Evolutionary conservation across 2,888 invertebrate species (phyloP), one percentile per base, ranked within the genome.

Genomic region (Busseola fusca): DNA sequence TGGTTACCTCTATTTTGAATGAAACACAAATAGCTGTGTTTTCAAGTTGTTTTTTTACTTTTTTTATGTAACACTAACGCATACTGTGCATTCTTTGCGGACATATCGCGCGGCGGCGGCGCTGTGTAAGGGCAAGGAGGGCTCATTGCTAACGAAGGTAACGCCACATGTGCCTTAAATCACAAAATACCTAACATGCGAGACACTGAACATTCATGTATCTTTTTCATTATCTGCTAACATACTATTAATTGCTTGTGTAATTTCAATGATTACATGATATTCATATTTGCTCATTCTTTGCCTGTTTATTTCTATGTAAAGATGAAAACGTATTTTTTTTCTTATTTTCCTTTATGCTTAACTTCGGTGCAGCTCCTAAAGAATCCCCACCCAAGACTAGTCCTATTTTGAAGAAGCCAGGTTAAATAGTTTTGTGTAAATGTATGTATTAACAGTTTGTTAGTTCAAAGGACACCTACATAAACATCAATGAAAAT

Each of bases 111-210:
- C 88, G 91, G 88, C 91, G 89, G 84, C 87, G 84, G 75, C 85
- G 81, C 87, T 84, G 87, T 87, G 86, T 86, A 90, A 95, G 94
- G 94, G 86, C 93, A 91, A 87, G 95, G 94, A 91, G 93, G 93
- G 90, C 95, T 95, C 89, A 94, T 95, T 91, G 93, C 92, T 93
- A 94, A 95, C 87, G 95, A 95, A 95, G 95, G 95, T 95, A 95
- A 92, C 84, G 69, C 57, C 66, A 78, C 64, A 58, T 54, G 67
- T 74, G 76, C 73, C 85, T 64, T 71, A 60, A 65, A 70, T 70
- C 68, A 70, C 65, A 52, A 58, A 71, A 16, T 60, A 74, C 71
- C 64, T 64, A 30, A 50, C 60, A 72, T 64, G 62, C 37, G 50
- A 73, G 16, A 63, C 69, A 78, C 34, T 65, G 10, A 60, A 60